Conservation (phyloP, 2,113 vertebrate species). For the Dolichallabes microphthalmus region DNA sequence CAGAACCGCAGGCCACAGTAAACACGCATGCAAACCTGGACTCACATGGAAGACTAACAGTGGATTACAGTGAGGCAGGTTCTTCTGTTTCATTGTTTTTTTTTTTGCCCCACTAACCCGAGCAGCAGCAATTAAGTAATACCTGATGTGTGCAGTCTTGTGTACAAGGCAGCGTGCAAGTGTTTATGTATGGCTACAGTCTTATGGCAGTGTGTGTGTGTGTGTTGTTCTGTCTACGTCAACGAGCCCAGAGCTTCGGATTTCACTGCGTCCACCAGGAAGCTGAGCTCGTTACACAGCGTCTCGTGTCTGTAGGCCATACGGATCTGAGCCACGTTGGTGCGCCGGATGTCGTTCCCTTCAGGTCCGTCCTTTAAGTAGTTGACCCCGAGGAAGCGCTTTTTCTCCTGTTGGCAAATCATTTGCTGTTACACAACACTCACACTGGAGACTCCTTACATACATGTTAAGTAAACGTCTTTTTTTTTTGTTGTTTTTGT, state of each 20-base stretch:
- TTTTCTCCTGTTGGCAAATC: constrained; percentile 81
- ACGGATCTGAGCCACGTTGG: constrained; percentile 96
- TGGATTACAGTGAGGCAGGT: background rate
- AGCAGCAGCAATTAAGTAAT: constrained; percentile 33
- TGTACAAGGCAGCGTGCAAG: constrained; percentile 27
- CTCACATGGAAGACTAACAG: constrained; percentile 37
- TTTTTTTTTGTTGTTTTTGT: background rate
- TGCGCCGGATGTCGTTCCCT: constrained; percentile 93
- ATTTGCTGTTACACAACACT: background rate
- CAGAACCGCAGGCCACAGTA: constrained; percentile 16
- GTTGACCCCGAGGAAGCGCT: constrained; percentile 86
- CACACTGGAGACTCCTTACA: background rate
- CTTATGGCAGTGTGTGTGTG: background rate
- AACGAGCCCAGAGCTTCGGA: constrained; percentile 67
- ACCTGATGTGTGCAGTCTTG: constrained; percentile 24
- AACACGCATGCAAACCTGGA: constrained; percentile 17
- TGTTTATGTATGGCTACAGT: constrained; percentile 1
- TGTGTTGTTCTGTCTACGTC: constrained; percentile 38
- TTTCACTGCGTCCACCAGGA: constrained; percentile 89
- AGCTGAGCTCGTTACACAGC: constrained; percentile 92
- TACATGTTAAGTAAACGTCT: background rate
- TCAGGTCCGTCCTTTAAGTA: constrained; percentile 89
- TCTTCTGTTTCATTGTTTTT: background rate
- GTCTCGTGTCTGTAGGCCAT: constrained; percentile 94
- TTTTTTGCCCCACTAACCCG: background rate